Evolutionary conservation across 2,888 invertebrate species (phyloP), one percentile per base, ranked within the genome.

Genomic region (Metellina segmentata): DNA sequence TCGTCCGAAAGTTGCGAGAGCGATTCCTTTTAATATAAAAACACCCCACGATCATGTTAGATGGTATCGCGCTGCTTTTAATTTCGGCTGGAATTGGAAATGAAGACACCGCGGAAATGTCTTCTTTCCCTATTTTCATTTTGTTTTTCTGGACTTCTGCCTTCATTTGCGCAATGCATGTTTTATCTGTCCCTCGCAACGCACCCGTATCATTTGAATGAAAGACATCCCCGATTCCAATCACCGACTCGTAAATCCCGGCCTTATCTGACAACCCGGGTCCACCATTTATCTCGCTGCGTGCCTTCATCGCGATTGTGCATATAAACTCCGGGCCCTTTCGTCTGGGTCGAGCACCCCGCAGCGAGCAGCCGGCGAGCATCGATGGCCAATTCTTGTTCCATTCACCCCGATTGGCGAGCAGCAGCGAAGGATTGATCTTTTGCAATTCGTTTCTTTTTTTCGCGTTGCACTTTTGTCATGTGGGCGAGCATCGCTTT

Each of bases 181-280:
- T 34, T 34, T 34, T 34, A 34, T 34, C 34, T 34, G 34, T 34
- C 34, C 34, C 34, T 34, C 34, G 34, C 34, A 34, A 19, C 52
- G 16, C 48, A 52, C 77, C 87, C 71, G 87, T 87, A 81, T 81
- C 81, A 81, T 81, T 81, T 81, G 61, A 88, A 88, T 88, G 88
- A 74, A 61, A 49, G 53, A 74, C 69, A 49, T 81, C 71, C 51
- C 61, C 20, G 88, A 88, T 88, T 53, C 61, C 72, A 74, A 88
- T 88, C 88, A 81, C 16, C 52, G 16, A n/a, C 48, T 81, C 88
- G 81, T 88, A 88, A 88, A 88, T 88, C 69, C 53, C 20, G 6
- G 20, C 88, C 88, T 81, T 88, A 81, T 74, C 81, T 87, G 20
- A 11, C 78, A 69, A 34, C 52, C 11, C 75, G 51, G 13, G 48